These are phyloP conservation scores for Lagopus muta DNA, from an alignment of 2,113 vertebrate genomes.

Conservation along the genomic window DNA sequence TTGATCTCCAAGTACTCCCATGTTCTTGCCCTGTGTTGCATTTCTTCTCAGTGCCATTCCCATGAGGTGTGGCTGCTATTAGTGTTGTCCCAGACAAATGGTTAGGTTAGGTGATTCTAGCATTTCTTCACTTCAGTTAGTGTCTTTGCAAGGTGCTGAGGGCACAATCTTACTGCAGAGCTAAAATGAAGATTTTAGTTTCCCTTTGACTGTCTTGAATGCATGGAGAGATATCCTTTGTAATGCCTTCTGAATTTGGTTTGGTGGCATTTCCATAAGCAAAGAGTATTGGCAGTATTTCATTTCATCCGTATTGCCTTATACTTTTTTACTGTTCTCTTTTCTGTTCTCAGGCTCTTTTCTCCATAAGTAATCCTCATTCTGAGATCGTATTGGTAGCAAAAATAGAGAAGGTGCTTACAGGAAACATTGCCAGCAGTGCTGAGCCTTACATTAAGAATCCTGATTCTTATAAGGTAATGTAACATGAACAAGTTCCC, in stretches of 20 bases:
- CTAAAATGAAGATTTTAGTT: neutral
- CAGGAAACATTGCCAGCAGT: slow-evolving; percentile 91
- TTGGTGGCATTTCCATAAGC: neutral
- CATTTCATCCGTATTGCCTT: neutral
- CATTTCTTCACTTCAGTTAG: neutral
- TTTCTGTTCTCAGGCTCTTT: slow-evolving; percentile 86
- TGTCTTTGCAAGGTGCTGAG: neutral
- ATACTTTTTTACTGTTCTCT: neutral
- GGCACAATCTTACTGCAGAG: neutral
- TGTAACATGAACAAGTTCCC: neutral
- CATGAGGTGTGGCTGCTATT: neutral
- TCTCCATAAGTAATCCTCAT: slow-evolving; percentile 94
- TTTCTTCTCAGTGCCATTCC: neutral
- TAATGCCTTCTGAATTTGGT: neutral
- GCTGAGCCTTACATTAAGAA: slow-evolving; percentile 97
- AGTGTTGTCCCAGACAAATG: neutral
- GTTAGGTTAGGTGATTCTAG: neutral
- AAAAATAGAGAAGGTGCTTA: slow-evolving; percentile 95
- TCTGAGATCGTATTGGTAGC: slow-evolving; percentile 94
- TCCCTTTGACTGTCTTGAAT: neutral
- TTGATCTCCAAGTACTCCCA: neutral
- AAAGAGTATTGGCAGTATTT: neutral
- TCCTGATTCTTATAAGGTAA: slow-evolving; percentile 95
- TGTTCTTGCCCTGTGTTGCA: neutral
- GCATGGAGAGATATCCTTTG: neutral